A percentile compares a stretch with the other conserved stretches of the same genome.
Evolutionary conservation across 1,140 invertebrate species (phyloP).

Genomic region (Penaeus vannamei): DNA sequence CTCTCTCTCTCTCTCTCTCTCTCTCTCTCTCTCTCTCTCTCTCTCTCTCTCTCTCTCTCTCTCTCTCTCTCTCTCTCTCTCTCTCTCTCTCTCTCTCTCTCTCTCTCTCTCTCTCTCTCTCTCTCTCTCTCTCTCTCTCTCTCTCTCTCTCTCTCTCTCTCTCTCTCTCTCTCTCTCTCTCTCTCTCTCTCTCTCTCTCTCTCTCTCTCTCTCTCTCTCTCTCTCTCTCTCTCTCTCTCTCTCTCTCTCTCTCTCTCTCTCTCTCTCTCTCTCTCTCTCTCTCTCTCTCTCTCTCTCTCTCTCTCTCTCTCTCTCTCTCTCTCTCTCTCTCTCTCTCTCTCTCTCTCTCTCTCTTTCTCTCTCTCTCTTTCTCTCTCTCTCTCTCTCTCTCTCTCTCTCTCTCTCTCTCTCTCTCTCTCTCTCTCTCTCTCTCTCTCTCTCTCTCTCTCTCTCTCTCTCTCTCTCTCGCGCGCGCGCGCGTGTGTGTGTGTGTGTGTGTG

Average conservation of each 20-base stretch:
- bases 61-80: neutral
- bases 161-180: neutral
- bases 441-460: neutral
- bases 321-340: neutral
- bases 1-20: neutral
- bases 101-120: neutral
- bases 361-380: neutral
- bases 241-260: neutral
- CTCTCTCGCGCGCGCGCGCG: too few relatives aligned
- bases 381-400: neutral
- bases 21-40: neutral
- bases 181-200: neutral
- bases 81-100: neutral
- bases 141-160: neutral
- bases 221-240: neutral
- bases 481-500: too few relatives aligned
- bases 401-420: neutral
- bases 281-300: neutral
- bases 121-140: neutral
- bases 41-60: neutral
- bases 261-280: neutral
- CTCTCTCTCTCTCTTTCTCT: neutral
- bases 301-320: neutral
- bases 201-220: neutral
- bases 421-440: neutral